A percentile compares a stretch with the other conserved stretches of the same genome.
Evolutionary conservation across 2,888 invertebrate species (phyloP).

Genomic region (Cantharis flavilabris): DNA sequence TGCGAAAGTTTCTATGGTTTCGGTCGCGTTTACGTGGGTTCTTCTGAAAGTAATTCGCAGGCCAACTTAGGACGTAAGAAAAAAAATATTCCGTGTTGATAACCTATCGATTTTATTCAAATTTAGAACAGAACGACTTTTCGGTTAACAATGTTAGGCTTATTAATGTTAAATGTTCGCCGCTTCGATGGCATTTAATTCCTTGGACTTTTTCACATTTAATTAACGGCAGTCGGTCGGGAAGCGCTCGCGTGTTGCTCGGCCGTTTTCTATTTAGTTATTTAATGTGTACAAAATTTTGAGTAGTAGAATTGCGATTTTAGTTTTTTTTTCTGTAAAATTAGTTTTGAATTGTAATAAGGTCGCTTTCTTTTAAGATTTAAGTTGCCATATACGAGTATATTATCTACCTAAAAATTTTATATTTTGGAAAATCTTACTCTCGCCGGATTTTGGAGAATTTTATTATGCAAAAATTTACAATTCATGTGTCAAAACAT

Average conservation of each 20-base stretch:
- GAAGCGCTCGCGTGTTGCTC: background rate
- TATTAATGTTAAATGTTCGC: slow-evolving; percentile 26
- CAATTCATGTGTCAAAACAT: slow-evolving; percentile 36
- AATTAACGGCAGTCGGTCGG: background rate
- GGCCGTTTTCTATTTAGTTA: background rate
- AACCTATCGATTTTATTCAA: background rate
- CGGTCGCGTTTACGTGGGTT: background rate
- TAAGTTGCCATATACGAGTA: slow-evolving; percentile 34
- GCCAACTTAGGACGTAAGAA: background rate
- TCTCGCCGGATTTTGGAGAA: slow-evolving; percentile 27
- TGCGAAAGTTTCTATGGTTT: background rate
- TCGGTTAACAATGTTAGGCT: slow-evolving; percentile 12
- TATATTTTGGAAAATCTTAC: slow-evolving; percentile 30
- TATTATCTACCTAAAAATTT: background rate
- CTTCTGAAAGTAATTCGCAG: background rate
- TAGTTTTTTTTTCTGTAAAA: slow-evolving; percentile 4
- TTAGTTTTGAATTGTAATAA: slow-evolving; percentile 10
- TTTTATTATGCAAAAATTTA: slow-evolving; percentile 8
- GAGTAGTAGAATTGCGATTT: background rate
- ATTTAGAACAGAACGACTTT: background rate
- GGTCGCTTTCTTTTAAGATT: slow-evolving; percentile 24
- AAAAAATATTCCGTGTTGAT: background rate
- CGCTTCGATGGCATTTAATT: slow-evolving; percentile 3
- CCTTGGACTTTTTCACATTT: background rate
- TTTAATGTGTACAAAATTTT: background rate